Evolutionary conservation across 2,888 invertebrate genomes (phyloP).

Genomic region (Anaspis maculata): DNA sequence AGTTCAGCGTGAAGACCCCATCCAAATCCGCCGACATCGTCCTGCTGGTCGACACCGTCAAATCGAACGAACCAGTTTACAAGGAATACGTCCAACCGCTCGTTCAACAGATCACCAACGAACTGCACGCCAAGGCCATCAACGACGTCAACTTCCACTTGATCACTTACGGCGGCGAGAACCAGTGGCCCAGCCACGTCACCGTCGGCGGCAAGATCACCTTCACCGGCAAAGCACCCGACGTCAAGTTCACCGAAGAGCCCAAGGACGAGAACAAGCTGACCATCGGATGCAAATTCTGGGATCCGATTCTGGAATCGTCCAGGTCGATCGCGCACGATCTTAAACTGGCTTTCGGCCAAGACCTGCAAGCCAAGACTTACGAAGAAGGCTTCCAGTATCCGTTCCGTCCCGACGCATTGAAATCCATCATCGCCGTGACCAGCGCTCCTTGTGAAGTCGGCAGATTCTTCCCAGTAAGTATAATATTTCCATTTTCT

Average conservation of each 20-base stretch:
- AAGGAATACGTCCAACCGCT: conserved; percentile 56
- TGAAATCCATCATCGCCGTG: conserved; percentile 63
- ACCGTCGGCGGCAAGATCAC: conserved; percentile 42
- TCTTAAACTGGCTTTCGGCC: conserved; percentile 28
- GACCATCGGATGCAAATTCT: conserved; percentile 17
- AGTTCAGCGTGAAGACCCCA: conserved; percentile 57
- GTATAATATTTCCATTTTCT: conserved; percentile 21
- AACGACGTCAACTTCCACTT: conserved; percentile 53
- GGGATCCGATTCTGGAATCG: conserved; percentile 28
- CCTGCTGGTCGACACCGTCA: conserved; percentile 61
- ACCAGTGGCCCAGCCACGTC: conserved; percentile 49
- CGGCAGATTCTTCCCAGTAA: conserved; percentile 49
- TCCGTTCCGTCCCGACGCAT: conserved; percentile 69
- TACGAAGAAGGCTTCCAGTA: conserved; percentile 56
- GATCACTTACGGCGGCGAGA: conserved; percentile 50
- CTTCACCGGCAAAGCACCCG: conserved; percentile 47
- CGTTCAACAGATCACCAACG: conserved; percentile 50
- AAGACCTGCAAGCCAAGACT: conserved; percentile 40
- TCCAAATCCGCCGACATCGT: conserved; percentile 73
- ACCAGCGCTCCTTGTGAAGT: conserved; percentile 54
- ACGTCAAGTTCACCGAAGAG: conserved; percentile 33
- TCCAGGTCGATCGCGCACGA: conserved; percentile 34
- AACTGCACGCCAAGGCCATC: conserved; percentile 55
- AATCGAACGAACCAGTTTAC: conserved; percentile 55
- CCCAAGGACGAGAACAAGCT: conserved; percentile 21